Percentiles rank a stretch among this genome's conserved stretches.
These are phyloP conservation scores for Seira ritae DNA, from an alignment of 2,888 invertebrate genomes.

Conservation along the genomic window DNA sequence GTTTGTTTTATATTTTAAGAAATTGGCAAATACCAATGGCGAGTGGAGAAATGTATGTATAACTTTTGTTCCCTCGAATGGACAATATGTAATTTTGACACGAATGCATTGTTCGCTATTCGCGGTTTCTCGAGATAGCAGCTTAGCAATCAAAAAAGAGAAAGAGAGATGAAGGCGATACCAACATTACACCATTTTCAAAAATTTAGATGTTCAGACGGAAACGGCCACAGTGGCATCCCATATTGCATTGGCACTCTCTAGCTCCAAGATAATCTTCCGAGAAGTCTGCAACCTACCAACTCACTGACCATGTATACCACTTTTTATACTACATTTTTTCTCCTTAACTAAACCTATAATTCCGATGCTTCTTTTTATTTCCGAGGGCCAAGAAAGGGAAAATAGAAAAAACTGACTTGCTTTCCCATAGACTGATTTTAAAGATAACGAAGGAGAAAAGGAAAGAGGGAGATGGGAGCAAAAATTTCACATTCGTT, in stretches of 20 bases:
- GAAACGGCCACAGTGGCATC: conserved; percentile 37
- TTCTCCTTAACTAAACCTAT: background rate
- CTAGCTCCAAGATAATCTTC: background rate
- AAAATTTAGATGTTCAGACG: conserved; percentile 12
- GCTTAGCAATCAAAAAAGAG: conserved; percentile 19
- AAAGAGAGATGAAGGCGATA: background rate
- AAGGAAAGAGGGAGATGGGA: conserved; percentile 43
- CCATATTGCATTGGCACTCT: conserved; percentile 17
- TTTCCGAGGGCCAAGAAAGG: background rate
- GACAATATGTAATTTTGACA: conserved; percentile 40
- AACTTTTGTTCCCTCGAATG: conserved; percentile 10
- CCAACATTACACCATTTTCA: conserved; percentile 13
- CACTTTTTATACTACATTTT: background rate
- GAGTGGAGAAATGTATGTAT: background rate
- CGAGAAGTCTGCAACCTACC: background rate
- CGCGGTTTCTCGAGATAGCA: background rate
- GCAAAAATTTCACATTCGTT: conserved; percentile 59
- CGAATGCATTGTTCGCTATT: conserved; percentile 35
- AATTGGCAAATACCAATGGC: conserved; percentile 35
- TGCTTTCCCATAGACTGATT: conserved; percentile 37
- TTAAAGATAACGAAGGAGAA: conserved; percentile 46
- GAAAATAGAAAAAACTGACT: background rate
- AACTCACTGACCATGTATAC: background rate
- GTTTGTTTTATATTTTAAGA: conserved; percentile 17
- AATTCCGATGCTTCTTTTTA: background rate